These are phyloP conservation scores for Pasiphila rectangulata DNA, from an alignment of 2,888 invertebrate species.

Conservation along the genomic window DNA sequence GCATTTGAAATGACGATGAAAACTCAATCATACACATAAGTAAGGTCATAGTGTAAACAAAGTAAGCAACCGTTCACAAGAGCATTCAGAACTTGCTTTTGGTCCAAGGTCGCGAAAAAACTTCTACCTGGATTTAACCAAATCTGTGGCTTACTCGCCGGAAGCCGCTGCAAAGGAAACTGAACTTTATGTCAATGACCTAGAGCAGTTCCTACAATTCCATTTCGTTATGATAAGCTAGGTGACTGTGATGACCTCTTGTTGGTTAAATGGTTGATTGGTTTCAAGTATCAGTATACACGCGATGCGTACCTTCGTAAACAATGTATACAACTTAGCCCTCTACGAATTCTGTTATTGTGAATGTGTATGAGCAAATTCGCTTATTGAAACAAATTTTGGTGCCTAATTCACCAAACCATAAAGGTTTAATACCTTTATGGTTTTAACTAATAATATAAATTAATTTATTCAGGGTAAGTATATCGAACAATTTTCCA, in stretches of 20 bases:
- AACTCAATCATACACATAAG: conserved; percentile 14
- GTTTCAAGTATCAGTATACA: conserved; percentile 33
- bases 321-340: too few relatives aligned
- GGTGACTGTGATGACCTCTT: conserved; percentile 46
- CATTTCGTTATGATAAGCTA: conserved; percentile 37
- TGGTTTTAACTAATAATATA: too few relatives aligned
- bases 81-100: conserved; percentile 41
- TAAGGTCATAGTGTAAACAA: conserved; percentile 39
- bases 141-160: conserved; percentile 41
- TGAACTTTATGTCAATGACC: conserved; percentile 36
- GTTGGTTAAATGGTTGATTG: conserved; percentile 39
- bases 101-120: conserved; percentile 49
- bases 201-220: conserved; percentile 30
- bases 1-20: conserved; percentile 4
- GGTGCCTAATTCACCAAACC: too few relatives aligned
- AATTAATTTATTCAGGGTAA: too few relatives aligned
- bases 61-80: conserved; percentile 39
- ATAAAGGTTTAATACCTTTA: too few relatives aligned
- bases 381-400: too few relatives aligned
- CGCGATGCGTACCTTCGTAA: conserved; percentile 10
- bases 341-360: too few relatives aligned
- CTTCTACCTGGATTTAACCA: conserved; percentile 44
- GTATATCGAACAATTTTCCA: too few relatives aligned
- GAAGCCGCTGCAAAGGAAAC: conserved; percentile 30
- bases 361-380: too few relatives aligned